phyloP scores from a whole-genome alignment of 2,888 invertebrate species.

The Branchinecta sandiegonensis region DNA sequence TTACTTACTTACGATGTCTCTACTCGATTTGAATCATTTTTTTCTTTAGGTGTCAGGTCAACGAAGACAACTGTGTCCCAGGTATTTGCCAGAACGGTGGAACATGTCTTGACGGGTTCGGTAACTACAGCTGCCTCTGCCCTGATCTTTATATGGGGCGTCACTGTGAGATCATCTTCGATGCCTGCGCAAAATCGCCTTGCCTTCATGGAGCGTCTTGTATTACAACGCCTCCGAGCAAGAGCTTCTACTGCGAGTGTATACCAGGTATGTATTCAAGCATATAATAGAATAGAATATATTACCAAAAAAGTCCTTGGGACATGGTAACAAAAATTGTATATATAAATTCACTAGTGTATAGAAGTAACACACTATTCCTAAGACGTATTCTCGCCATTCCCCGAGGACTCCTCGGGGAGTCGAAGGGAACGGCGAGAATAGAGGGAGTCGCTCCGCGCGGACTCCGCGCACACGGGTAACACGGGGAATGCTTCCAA shows the following conservation, averaged over 20 bases:
- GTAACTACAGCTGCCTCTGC: slow-evolving; percentile 55
- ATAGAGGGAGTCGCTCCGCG: too few species aligned
- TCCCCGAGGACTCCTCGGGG: too few species aligned
- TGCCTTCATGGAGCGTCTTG: slow-evolving; percentile 65
- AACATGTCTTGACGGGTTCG: slow-evolving; percentile 33
- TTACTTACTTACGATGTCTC: too few species aligned
- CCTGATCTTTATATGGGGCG: slow-evolving; percentile 58
- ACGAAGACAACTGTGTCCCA: slow-evolving; percentile 30
- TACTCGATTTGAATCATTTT: background rate
- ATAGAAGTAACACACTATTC: too few species aligned
- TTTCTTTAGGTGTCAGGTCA: slow-evolving; percentile 22
- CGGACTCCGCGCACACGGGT: too few species aligned
- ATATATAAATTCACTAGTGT: too few species aligned
- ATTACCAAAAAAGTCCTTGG: too few species aligned
- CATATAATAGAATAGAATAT: too few species aligned
- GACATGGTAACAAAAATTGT: too few species aligned
- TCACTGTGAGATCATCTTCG: slow-evolving; percentile 45
- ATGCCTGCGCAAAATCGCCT: slow-evolving; percentile 48
- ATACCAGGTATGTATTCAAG: slow-evolving; percentile 36
- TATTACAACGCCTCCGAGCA: slow-evolving; percentile 54
- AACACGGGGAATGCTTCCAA: too few species aligned
- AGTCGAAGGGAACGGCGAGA: too few species aligned
- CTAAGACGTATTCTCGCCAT: too few species aligned
- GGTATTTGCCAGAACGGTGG: slow-evolving; percentile 33
- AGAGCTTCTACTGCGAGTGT: slow-evolving; percentile 48